Evolutionary conservation across 2,797 vertebrate species (phyloP).

Genomic region (Bryconaethiops microstoma): DNA sequence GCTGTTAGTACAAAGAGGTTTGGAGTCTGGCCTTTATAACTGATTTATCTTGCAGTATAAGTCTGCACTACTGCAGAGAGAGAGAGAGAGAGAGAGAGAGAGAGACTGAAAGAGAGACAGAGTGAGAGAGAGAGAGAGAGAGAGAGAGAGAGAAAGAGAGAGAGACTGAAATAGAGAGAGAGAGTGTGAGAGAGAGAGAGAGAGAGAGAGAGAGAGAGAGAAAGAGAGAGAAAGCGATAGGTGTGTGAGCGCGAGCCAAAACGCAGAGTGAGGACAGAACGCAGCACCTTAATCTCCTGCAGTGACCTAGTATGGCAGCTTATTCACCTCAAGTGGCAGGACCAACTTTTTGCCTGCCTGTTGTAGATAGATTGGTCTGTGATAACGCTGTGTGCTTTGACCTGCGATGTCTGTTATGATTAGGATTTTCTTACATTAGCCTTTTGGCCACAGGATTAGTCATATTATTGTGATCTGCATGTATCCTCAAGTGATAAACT

Average conservation of each 20-base stretch:
- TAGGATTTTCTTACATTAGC: no score
- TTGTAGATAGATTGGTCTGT: no score
- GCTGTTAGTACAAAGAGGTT: slow-evolving; percentile 25
- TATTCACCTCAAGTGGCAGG: neutral
- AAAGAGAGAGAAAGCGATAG: neutral
- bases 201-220: neutral
- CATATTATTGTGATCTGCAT: no score
- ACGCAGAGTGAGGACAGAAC: neutral
- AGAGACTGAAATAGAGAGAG: neutral
- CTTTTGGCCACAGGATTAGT: no score
- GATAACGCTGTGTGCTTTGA: no score
- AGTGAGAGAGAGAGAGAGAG: neutral
- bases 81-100: neutral
- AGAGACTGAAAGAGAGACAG: neutral
- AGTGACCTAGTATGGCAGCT: neutral
- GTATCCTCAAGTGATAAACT: no score
- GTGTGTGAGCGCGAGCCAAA: neutral
- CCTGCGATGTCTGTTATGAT: no score
- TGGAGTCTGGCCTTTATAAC: slow-evolving; percentile 22
- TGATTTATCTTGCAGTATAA: slow-evolving; percentile 14
- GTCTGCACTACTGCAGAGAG: neutral
- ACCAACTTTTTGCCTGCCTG: neutral
- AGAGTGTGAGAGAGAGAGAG: neutral
- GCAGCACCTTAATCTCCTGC: neutral
- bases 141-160: neutral